phyloP scores from a whole-genome alignment of 2,113 vertebrate genomes.

The Reinhardtius hippoglossoides region DNA sequence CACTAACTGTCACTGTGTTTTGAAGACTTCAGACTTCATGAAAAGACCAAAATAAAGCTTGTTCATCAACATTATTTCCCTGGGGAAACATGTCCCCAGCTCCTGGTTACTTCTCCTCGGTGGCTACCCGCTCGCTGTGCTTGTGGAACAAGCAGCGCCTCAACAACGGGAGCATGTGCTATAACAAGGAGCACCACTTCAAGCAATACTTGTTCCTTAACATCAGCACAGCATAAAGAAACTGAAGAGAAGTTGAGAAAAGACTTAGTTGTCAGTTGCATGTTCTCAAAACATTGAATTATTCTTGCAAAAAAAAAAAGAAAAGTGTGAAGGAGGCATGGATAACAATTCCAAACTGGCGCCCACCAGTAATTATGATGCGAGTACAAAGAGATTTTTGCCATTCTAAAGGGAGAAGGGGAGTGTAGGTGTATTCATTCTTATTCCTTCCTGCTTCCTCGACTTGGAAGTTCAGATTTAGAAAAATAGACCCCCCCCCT shows the following conservation, averaged over 20 bases:
- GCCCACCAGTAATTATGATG: conserved; percentile 77
- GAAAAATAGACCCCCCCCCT: conserved; percentile 68
- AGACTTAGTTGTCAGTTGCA: conserved; percentile 55
- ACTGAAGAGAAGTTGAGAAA: conserved; percentile 64
- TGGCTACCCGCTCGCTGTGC: neutral
- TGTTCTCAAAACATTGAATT: conserved; percentile 66
- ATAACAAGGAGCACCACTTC: conserved; percentile 51
- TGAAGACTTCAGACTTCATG: conserved; percentile 17
- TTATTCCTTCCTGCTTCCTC: conserved; percentile 76
- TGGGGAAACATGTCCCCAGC: conserved; percentile 19
- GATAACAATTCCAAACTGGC: conserved; percentile 72
- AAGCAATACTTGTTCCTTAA: conserved; percentile 49
- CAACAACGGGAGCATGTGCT: conserved; percentile 49
- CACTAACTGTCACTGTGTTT: conserved; percentile 10
- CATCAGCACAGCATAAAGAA: conserved; percentile 41
- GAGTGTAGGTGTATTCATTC: conserved; percentile 80
- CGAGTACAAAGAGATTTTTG: conserved; percentile 76
- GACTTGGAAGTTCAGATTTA: conserved; percentile 78
- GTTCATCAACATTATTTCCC: conserved; percentile 42
- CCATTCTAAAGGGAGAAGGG: conserved; percentile 74
- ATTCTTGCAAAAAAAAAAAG: conserved; percentile 54
- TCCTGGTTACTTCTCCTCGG: conserved; percentile 29
- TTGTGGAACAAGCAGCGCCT: neutral
- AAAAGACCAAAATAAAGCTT: conserved; percentile 35
- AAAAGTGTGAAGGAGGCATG: conserved; percentile 55